phyloP scores from a whole-genome alignment of 2,113 vertebrate species.

The Trinectes maculatus region DNA sequence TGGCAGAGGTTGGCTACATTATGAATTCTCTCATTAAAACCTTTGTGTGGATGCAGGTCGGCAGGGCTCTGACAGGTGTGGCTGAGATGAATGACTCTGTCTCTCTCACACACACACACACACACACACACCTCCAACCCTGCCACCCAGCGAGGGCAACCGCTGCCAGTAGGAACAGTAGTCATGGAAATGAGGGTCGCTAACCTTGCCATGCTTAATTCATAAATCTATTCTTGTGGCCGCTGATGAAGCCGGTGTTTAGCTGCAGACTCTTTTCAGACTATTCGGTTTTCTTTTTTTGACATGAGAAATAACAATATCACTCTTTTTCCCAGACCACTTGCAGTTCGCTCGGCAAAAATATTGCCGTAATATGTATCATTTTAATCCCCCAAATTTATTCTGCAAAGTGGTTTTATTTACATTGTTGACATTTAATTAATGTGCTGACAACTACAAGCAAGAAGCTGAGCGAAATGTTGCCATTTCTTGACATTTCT shows the following conservation, averaged over 20 bases:
- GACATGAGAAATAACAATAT: constrained; percentile 19
- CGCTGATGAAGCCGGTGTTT: constrained; percentile 24
- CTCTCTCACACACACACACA: constrained; percentile 21
- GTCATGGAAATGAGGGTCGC: constrained; percentile 60
- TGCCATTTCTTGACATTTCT: constrained; percentile 2
- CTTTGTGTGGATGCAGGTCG: constrained; percentile 56
- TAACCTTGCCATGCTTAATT: constrained; percentile 57
- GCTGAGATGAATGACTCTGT: constrained; percentile 56
- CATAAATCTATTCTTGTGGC: constrained; percentile 47
- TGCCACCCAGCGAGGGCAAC: constrained; percentile 27
- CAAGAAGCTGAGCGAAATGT: not conserved
- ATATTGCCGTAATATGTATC: constrained; percentile 3
- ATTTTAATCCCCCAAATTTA: not conserved
- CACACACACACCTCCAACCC: constrained; percentile 22
- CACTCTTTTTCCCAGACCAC: not conserved
- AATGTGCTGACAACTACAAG: not conserved
- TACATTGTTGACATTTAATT: constrained; percentile 2
- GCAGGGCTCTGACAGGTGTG: constrained; percentile 52
- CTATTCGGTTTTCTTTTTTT: too few relatives aligned
- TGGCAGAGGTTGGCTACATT: constrained; percentile 41
- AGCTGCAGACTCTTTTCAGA: not conserved
- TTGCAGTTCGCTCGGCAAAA: not conserved
- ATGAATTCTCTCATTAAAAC: constrained; percentile 53
- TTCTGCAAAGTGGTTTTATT: not conserved
- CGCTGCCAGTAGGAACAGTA: constrained; percentile 45